These are phyloP conservation scores for Gnathonemus longibarbis DNA, from an alignment of 2,113 vertebrate species.

Conservation along the genomic window DNA sequence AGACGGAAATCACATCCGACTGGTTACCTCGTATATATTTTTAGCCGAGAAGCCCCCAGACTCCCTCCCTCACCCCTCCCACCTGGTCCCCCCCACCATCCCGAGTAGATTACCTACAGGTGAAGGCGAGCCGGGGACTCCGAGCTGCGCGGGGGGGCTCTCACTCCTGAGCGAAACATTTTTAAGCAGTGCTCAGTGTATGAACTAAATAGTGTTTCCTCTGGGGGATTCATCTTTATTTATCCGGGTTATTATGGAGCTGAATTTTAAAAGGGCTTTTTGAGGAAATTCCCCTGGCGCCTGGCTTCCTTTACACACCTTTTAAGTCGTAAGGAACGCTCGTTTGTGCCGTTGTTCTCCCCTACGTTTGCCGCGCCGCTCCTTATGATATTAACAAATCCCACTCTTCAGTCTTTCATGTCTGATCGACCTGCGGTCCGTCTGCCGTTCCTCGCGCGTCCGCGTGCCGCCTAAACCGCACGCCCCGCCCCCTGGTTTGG, in stretches of 20 bases:
- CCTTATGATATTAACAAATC: constrained; percentile 48
- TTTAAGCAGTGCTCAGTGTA: constrained; percentile 60
- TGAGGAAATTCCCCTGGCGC: constrained; percentile 56
- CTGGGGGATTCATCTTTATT: constrained; percentile 57
- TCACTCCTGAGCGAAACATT: constrained; percentile 56
- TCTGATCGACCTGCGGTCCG: constrained; percentile 23
- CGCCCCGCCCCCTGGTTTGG: background rate
- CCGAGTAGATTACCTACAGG: constrained; percentile 20
- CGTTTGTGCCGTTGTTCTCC: constrained; percentile 26
- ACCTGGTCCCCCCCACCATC: background rate
- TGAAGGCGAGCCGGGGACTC: background rate
- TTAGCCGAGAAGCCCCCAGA: constrained; percentile 27
- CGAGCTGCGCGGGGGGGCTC: constrained; percentile 27
- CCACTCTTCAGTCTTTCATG: constrained; percentile 28
- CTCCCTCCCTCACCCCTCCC: constrained; percentile 18
- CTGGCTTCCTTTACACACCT: constrained; percentile 52
- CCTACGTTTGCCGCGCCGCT: constrained; percentile 46
- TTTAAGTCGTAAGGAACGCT: constrained; percentile 51
- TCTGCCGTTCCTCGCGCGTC: constrained; percentile 13
- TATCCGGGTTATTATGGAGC: constrained; percentile 59
- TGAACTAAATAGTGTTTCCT: constrained; percentile 66
- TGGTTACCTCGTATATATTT: constrained; percentile 6
- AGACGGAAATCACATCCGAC: background rate
- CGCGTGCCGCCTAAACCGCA: background rate
- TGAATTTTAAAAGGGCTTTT: constrained; percentile 54